Evolutionary conservation across 2,888 invertebrate genomes (phyloP), one percentile per base, ranked within the genome.

Genomic region (Melinaea menophilus): DNA sequence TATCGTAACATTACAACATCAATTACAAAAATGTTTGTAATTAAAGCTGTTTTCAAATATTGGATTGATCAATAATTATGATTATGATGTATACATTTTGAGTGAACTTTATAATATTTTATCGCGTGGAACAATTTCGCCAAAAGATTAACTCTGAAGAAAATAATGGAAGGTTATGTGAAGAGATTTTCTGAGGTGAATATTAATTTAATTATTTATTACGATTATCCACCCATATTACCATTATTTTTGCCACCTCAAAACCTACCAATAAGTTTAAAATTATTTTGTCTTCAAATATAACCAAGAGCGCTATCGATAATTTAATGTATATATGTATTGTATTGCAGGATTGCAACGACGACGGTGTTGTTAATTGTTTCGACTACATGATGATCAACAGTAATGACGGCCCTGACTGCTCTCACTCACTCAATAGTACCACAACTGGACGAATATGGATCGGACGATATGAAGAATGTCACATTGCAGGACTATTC

Each of bases 41-140:
- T 22, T 22, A 22, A 22, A 22, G 22, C 22, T 22, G 22, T 22
- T 22, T 22, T 22, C 22, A 22, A 22, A 22, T 22, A 22, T 22
- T 22, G 22, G 22, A 22, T 22, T 22, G 22, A 22, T 22, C 22
- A 1, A 22, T 22, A 22, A 22, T 22, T 22, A 22, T 1, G 1
- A 22, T 22, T 22, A 22, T 22, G 22, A 22, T 9, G 9, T 41
- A 41, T 41, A 41, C 5, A 9, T 41, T 9, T 9, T 9, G 1
- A 41, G 11, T 35, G 31, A 37, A 35, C 3, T 35, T 56, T 37
- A 33, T 56, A 37, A 41, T 58, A 33, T 90, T 88, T 58, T 80
- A 94, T 22, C 22, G 94, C 94, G 1, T 94, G 93, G 87, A 87
- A 92, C 71, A 93, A 93, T 73, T 94, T 94, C 72, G 91, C 93